Evolutionary conservation across 2,888 invertebrate species (phyloP), one percentile per base, ranked within the genome.

Genomic region (Caenorhabditis virilis): DNA sequence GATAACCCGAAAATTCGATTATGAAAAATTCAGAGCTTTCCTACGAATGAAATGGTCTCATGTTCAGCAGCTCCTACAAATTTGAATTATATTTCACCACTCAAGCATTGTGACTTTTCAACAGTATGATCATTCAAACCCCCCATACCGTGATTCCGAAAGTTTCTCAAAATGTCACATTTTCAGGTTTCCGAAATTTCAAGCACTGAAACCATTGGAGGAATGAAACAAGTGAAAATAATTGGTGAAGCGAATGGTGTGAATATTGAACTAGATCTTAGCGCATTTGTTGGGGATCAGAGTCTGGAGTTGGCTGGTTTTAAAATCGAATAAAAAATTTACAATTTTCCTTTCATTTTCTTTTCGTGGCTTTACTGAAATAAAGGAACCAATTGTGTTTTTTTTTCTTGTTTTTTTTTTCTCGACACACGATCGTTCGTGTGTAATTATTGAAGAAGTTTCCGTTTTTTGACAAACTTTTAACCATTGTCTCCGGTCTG

Each of bases 221-320:
- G 49, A 47, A 20, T 22, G 23, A 25, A 45, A 60, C 50, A 48
- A 15, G 38, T 62, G 15, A n/a, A 36, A 18, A 48, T 62, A 9
- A 23, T 62, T 18, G 27, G 46, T n/a, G 62, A 62, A 36, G 56
- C 55, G 11, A 45, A 48, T n/a, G 62, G 62, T 2, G 23, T 47
- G 18, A 39, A 62, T 18, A 16, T 62, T 33, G 36, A 53, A n/a
- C 36, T 62, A 16, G 42, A 62, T 39, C 16, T 57, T 38, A 36
- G 43, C 4, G 48, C 52, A 11, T 39, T 62, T 43, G 30, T 57
- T 13, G 7, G 16, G 7, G 62, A 33, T 7, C 22, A 53, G 20
- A 53, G 47, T 26, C 15, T 62, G 15, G 42, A 53, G 2, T 20
- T 62, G 18, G 48, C 48, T 35, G 62, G 56, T 2, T 18, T 62